Evolutionary conservation across 2,888 invertebrate genomes (phyloP).

Genomic region (Koerneria pararmatus): DNA sequence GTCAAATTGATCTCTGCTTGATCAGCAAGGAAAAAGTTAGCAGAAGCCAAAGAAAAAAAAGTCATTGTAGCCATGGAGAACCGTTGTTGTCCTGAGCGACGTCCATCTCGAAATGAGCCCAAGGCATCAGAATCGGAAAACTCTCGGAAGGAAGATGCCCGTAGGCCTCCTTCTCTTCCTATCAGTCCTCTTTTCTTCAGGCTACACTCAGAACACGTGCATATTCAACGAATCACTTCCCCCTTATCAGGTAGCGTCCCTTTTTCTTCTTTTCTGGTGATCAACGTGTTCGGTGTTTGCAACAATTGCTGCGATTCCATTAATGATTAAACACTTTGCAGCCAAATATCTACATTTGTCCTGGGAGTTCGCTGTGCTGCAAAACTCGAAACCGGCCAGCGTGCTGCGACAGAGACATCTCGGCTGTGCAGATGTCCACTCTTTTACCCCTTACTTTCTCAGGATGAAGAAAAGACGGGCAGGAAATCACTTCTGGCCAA

Average conservation of each 20-base stretch:
- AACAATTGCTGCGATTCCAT: too few relatives aligned
- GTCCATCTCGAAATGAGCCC: too few relatives aligned
- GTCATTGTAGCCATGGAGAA: not conserved
- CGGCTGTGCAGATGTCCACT: not conserved
- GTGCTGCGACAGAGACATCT: conserved; percentile 14
- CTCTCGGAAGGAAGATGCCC: not conserved
- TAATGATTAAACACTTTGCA: not conserved
- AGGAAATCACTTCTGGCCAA: not conserved
- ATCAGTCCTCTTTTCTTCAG: too few relatives aligned
- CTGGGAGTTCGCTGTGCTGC: conserved; percentile 3
- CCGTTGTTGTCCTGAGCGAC: too few relatives aligned
- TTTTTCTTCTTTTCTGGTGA: not conserved
- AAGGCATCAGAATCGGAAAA: not conserved
- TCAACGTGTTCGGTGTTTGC: too few relatives aligned
- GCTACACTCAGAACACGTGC: not conserved
- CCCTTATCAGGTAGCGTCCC: conserved; percentile 11
- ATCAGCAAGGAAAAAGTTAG: not conserved
- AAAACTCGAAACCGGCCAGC: conserved; percentile 9
- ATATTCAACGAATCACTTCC: conserved; percentile 19
- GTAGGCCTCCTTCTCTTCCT: not conserved
- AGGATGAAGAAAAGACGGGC: not conserved
- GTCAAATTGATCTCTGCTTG: not conserved
- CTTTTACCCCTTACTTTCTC: not conserved
- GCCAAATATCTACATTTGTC: conserved; percentile 19
- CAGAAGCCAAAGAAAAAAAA: not conserved